phyloP scores from a whole-genome alignment of 2,797 vertebrate genomes.

The Sebastes cheni region DNA sequence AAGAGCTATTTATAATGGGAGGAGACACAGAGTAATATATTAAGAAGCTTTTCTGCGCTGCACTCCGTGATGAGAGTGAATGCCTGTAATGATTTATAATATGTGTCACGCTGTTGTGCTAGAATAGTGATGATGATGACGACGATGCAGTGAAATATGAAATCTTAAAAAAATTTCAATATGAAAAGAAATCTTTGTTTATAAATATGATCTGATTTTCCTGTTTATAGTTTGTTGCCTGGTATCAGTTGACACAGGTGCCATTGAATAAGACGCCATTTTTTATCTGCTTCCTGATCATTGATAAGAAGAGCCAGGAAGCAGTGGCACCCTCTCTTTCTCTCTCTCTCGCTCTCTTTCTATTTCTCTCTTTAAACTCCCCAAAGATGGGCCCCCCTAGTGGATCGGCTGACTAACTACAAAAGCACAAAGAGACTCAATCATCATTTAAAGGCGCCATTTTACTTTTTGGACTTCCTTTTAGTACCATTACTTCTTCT shows the following conservation, averaged over 20 bases:
- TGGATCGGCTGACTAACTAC: slow-evolving; percentile 79
- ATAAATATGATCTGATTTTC: slow-evolving; percentile 68
- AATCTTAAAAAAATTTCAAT: slow-evolving; percentile 62
- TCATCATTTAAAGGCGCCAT: slow-evolving; percentile 69
- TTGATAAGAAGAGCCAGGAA: slow-evolving; percentile 54
- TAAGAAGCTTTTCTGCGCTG: slow-evolving; percentile 77
- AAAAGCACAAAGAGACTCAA: slow-evolving; percentile 83
- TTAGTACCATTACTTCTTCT: slow-evolving; percentile 27
- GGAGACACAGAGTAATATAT: slow-evolving; percentile 88
- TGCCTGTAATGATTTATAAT: slow-evolving; percentile 79
- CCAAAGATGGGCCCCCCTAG: slow-evolving; percentile 78
- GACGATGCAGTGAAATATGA: slow-evolving; percentile 70
- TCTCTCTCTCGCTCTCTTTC: slow-evolving; percentile 33
- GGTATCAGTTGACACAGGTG: slow-evolving; percentile 63
- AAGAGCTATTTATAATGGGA: slow-evolving; percentile 85
- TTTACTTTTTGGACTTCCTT: slow-evolving; percentile 51
- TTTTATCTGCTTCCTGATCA: slow-evolving; percentile 52
- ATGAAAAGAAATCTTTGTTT: slow-evolving; percentile 72
- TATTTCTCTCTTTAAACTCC: slow-evolving; percentile 72
- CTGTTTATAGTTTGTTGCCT: slow-evolving; percentile 65
- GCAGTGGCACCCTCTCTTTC: slow-evolving; percentile 44
- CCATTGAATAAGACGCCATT: slow-evolving; percentile 54
- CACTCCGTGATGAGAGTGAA: slow-evolving; percentile 71
- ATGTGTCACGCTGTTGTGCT: slow-evolving; percentile 77
- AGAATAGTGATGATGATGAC: slow-evolving; percentile 71